Evolutionary conservation across 2,797 vertebrate genomes (phyloP).

Genomic region (Microchirus variegatus): DNA sequence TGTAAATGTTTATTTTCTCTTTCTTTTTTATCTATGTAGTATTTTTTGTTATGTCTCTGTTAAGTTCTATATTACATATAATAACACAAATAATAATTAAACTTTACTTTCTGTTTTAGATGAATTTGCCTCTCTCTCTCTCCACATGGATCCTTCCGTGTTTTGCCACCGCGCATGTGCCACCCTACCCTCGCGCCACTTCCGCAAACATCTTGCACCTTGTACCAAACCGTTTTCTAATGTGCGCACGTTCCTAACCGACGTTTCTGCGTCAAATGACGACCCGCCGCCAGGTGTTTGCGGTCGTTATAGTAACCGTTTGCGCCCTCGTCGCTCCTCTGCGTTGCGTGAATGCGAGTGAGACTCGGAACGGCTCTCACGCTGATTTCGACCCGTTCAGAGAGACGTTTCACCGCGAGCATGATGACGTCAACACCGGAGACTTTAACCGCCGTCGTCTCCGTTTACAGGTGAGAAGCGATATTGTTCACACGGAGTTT

Average conservation of each 20-base stretch:
- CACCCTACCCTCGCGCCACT: fast-evolving
- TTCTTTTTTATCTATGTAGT: too few relatives aligned
- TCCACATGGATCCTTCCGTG: too few relatives aligned
- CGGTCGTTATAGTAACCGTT: fast-evolving
- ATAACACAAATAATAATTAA: too few relatives aligned
- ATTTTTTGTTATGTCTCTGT: too few relatives aligned
- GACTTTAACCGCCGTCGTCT: conserved; percentile 36
- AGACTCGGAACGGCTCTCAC: background rate
- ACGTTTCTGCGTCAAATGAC: conserved; percentile 19
- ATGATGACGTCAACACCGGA: conserved; percentile 23
- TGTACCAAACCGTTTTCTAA: too few relatives aligned
- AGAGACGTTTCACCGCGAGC: conserved; percentile 25
- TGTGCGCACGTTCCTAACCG: too few relatives aligned
- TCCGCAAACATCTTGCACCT: conserved; percentile 14
- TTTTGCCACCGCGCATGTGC: conserved; percentile 48
- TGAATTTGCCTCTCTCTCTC: too few relatives aligned
- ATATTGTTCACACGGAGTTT: background rate
- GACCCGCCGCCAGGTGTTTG: background rate
- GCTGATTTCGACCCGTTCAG: conserved; percentile 41
- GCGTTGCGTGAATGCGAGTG: background rate
- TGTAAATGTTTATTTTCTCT: too few relatives aligned
- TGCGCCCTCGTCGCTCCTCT: background rate
- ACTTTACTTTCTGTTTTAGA: too few relatives aligned
- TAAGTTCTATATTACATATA: too few relatives aligned
- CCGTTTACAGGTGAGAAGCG: conserved; percentile 53